Conservation (phyloP, 92 coral and sea anemone species). For the Palythoa heliodiscus region DNA sequence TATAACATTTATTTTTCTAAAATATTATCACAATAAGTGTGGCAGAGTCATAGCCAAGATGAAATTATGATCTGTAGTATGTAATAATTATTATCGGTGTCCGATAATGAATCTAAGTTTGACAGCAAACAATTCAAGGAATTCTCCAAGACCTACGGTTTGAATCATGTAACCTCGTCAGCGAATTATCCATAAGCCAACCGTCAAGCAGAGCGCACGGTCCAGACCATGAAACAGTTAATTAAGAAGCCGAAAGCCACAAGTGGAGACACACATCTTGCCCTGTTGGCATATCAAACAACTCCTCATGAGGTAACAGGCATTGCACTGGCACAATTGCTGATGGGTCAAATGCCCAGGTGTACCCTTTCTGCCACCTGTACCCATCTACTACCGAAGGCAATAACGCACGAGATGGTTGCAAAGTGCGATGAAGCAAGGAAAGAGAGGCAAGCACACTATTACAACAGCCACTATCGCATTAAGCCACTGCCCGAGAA, state of each 20-base stretch:
- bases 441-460: slow-evolving; percentile 25
- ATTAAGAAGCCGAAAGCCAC: slow-evolving; percentile 21
- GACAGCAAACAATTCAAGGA: not conserved
- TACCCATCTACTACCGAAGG: slow-evolving; percentile 16
- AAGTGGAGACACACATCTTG: slow-evolving; percentile 38
- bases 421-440: not conserved
- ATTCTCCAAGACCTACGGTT: slow-evolving; percentile 29
- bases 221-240: slow-evolving; percentile 20
- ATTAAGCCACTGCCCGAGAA: slow-evolving; percentile 30
- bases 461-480: slow-evolving; percentile 3
- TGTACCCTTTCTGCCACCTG: slow-evolving; percentile 26
- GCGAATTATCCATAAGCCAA: not conserved
- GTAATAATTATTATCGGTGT: no score
- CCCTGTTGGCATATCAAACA: slow-evolving; percentile 44
- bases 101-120: not conserved
- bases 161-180: slow-evolving; percentile 40
- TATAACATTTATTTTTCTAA: no score
- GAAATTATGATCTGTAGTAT: no score
- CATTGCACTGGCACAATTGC: slow-evolving; percentile 34
- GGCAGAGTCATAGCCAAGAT: no score
- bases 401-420: not conserved
- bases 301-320: slow-evolving; percentile 46
- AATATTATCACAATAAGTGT: no score
- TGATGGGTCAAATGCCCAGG: slow-evolving; percentile 18
- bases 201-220: slow-evolving; percentile 33